Percentiles rank a stretch among this genome's conserved stretches.
Conservation (phyloP, 2,797 vertebrate species). For the Margarornis squamiger region DNA sequence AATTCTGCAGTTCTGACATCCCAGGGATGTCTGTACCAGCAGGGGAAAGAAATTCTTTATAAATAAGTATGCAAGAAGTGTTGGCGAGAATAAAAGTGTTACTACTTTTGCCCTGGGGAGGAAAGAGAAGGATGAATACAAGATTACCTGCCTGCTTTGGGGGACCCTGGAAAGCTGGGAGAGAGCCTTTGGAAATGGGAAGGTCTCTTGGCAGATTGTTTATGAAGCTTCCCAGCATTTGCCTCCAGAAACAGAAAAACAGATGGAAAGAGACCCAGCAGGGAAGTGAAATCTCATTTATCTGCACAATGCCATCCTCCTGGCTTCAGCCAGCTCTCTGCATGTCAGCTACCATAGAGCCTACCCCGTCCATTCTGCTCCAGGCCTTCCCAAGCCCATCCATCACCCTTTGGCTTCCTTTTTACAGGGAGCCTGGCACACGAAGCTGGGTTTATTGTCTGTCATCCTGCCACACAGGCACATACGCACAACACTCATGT, state of each 20-base stretch:
- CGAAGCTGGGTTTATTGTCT: neutral
- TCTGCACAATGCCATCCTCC: constrained; percentile 59
- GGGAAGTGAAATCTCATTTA: constrained; percentile 76
- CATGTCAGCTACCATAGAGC: neutral
- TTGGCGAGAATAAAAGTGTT: neutral
- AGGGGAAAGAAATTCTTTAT: neutral
- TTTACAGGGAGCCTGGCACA: constrained; percentile 35
- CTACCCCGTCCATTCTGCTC: constrained; percentile 14
- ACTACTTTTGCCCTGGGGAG: neutral
- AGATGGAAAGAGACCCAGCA: constrained; percentile 85
- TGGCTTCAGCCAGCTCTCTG: constrained; percentile 43
- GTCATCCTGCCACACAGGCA: constrained; percentile 14
- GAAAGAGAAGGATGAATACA: neutral
- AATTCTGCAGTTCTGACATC: neutral
- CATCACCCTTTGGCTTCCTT: constrained; percentile 27
- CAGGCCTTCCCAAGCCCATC: constrained; percentile 59
- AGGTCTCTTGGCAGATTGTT: constrained; percentile 23
- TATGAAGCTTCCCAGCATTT: constrained; percentile 20
- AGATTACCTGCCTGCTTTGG: constrained; percentile 2
- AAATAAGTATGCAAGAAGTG: neutral
- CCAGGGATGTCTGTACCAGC: neutral
- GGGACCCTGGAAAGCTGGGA: neutral
- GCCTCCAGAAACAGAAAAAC: constrained; percentile 65
- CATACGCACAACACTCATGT: neutral
- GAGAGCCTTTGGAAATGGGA: neutral